These are phyloP conservation scores for Netelia virgata DNA, from an alignment of 2,888 invertebrate species.

Conservation along the genomic window DNA sequence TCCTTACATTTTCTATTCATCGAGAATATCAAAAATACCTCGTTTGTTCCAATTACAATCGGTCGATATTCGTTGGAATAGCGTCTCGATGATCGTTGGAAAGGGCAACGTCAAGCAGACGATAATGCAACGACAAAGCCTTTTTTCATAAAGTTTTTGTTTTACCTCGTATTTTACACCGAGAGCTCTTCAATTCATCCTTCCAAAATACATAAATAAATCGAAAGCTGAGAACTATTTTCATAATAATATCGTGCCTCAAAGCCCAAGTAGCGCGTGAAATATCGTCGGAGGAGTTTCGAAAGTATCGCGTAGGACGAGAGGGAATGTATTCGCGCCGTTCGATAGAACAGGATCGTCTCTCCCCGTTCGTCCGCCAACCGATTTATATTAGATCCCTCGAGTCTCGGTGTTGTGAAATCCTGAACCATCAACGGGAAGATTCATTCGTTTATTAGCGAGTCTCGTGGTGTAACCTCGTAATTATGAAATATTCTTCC, in stretches of 20 bases:
- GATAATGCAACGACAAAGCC: too few relatives aligned
- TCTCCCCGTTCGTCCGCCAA: slow-evolving; percentile 4
- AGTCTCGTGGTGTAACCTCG: slow-evolving; percentile 36
- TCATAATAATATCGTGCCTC: neutral
- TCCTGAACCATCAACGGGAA: slow-evolving; percentile 51
- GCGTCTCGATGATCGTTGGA: too few relatives aligned
- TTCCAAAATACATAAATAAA: neutral
- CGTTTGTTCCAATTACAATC: too few relatives aligned
- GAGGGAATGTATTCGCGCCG: slow-evolving; percentile 44
- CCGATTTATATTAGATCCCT: slow-evolving; percentile 51
- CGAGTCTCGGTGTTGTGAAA: slow-evolving; percentile 48
- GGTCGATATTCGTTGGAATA: too few relatives aligned
- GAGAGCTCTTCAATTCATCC: neutral
- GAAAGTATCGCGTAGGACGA: slow-evolving; percentile 38
- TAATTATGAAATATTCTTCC: slow-evolving; percentile 49
- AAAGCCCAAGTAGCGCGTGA: slow-evolving; percentile 22
- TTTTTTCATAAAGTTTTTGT: too few relatives aligned
- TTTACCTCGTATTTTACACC: neutral
- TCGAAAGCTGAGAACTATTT: neutral
- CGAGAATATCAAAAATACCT: too few relatives aligned
- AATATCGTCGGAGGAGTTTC: slow-evolving; percentile 12
- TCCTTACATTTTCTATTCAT: too few relatives aligned
- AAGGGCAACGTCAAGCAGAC: too few relatives aligned
- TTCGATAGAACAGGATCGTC: slow-evolving; percentile 40
- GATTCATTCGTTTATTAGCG: slow-evolving; percentile 39